phyloP scores from a whole-genome alignment of 2,113 vertebrate genomes.

The Syngnathus scovelli region DNA sequence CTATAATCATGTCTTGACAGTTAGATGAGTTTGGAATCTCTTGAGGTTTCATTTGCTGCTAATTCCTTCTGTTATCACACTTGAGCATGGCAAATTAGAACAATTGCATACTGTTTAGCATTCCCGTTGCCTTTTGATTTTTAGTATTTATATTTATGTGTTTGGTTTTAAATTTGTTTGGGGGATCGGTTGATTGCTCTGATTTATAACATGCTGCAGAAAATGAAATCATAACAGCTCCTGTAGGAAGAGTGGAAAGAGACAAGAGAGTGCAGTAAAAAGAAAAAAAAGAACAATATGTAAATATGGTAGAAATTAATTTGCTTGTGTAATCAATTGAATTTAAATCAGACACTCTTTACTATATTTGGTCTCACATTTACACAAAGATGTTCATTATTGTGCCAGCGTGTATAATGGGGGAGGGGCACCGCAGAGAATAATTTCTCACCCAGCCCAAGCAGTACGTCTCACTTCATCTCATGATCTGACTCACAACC shows the following conservation, averaged over 20 bases:
- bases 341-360: background rate
- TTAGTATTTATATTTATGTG: background rate
- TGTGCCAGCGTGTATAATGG: background rate
- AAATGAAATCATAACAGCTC: conserved; percentile 6
- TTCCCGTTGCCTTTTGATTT: background rate
- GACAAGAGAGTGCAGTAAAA: background rate
- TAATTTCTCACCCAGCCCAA: no score
- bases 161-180: background rate
- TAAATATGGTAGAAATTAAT: background rate
- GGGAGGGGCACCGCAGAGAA: background rate
- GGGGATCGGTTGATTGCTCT: conserved; percentile 2
- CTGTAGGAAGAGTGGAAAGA: background rate
- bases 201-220: conserved; percentile 1
- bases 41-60: conserved; percentile 59
- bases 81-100: conserved; percentile 57
- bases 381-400: background rate
- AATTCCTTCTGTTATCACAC: conserved; percentile 66
- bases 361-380: background rate
- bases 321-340: background rate
- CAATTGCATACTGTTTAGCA: conserved; percentile 14
- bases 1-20: conserved; percentile 60
- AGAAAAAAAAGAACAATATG: background rate
- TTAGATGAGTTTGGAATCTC: conserved; percentile 55
- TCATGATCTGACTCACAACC: conserved; percentile 41
- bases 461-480: conserved; percentile 17